These are phyloP conservation scores for Stictonetta naevosa DNA, from an alignment of 2,113 vertebrate genomes.

Conservation along the genomic window DNA sequence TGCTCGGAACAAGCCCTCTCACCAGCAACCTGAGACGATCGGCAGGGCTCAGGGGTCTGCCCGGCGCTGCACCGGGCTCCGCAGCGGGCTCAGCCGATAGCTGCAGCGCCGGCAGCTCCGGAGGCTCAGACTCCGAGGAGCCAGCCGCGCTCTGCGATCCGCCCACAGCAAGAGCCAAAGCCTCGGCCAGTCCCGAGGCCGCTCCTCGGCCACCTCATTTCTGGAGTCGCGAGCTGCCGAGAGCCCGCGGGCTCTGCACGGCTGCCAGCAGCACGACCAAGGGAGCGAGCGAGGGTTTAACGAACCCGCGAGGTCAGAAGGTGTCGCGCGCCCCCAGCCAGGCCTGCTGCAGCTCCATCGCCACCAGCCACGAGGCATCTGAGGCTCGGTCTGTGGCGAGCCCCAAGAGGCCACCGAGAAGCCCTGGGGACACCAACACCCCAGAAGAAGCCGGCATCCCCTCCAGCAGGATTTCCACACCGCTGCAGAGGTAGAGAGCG, in stretches of 20 bases:
- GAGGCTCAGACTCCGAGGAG: background rate
- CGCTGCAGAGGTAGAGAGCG: background rate
- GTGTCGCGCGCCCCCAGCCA: no score
- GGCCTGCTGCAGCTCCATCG: no score
- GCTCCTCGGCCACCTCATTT: background rate
- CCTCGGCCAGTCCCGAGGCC: background rate
- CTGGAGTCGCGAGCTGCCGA: no score
- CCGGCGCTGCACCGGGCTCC: background rate
- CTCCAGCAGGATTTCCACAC: background rate
- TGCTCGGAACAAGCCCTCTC: background rate
- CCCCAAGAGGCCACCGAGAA: no score
- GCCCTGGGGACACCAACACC: background rate
- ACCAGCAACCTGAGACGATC: background rate
- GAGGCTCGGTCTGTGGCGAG: rapidly evolving
- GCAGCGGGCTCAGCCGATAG: background rate
- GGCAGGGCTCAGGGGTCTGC: background rate
- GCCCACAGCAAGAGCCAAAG: background rate
- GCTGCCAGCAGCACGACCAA: background rate
- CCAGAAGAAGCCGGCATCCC: rapidly evolving
- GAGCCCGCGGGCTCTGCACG: rapidly evolving
- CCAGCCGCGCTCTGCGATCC: rapidly evolving
- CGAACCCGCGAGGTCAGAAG: background rate
- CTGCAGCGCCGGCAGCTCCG: background rate
- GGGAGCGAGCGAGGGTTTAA: background rate
- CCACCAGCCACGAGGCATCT: background rate